phyloP scores from a whole-genome alignment of 64 coral and sea anemone genomes.

The Pocillopora verrucosa region DNA sequence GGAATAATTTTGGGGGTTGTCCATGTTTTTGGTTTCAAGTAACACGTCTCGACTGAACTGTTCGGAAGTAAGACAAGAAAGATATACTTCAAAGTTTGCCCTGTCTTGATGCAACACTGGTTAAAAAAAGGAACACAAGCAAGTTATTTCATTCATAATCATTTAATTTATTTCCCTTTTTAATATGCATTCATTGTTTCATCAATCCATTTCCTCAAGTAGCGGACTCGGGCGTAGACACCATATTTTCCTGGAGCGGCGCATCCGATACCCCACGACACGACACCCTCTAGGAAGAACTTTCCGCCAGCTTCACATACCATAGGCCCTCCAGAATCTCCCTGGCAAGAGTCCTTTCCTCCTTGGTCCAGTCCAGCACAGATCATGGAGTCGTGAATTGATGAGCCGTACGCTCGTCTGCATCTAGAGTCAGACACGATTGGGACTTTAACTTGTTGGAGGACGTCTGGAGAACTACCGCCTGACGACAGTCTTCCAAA shows the following conservation, averaged over 20 bases:
- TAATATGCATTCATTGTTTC: constrained; percentile 15
- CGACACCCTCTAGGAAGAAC: constrained; percentile 33
- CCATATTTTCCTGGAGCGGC: constrained; percentile 30
- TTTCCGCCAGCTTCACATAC: constrained; percentile 31
- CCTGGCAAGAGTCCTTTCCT: constrained; percentile 29
- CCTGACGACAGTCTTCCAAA: not conserved
- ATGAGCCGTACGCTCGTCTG: not conserved
- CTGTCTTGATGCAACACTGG: not conserved
- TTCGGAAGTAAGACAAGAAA: no score
- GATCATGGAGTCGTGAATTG: constrained; percentile 6
- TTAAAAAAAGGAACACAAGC: not conserved
- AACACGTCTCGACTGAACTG: no score
- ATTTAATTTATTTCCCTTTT: not conserved
- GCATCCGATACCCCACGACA: constrained; percentile 34
- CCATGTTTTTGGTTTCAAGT: no score
- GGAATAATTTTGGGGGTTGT: no score
- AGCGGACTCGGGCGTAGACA: constrained; percentile 37
- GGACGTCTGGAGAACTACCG: not conserved
- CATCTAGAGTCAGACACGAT: not conserved
- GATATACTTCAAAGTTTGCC: no score
- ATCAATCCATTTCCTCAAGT: constrained; percentile 40
- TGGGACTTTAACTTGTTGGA: not conserved
- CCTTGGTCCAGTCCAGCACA: not conserved
- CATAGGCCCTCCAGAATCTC: constrained; percentile 40
- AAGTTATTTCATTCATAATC: not conserved